Evolutionary conservation across 2,113 vertebrate genomes (phyloP).

Genomic region (Scatophagus argus): DNA sequence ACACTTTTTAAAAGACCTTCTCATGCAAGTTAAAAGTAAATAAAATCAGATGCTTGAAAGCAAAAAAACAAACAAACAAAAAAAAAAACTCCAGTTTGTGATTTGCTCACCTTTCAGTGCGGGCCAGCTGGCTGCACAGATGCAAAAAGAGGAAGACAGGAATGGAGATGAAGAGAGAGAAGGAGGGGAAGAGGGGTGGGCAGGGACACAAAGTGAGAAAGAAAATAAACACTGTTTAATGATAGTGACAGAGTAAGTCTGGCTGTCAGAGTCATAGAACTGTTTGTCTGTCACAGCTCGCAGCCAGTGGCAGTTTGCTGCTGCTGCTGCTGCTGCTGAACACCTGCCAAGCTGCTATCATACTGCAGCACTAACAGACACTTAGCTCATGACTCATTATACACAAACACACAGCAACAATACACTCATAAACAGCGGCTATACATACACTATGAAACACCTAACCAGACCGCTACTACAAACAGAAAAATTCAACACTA

Average conservation of each 20-base stretch:
- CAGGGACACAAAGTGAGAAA: slow-evolving; percentile 41
- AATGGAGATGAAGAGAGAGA: slow-evolving; percentile 6
- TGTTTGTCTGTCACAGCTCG: slow-evolving; percentile 55
- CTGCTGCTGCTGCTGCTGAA: slow-evolving; percentile 37
- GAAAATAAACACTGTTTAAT: slow-evolving; percentile 54
- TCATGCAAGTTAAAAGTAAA: not conserved
- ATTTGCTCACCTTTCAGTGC: slow-evolving; percentile 77
- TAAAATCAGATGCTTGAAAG: not conserved
- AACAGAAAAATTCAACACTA: slow-evolving; percentile 5
- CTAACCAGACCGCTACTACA: not conserved
- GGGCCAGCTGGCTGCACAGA: slow-evolving; percentile 75
- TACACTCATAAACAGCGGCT: not conserved
- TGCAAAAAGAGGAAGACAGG: slow-evolving; percentile 24
- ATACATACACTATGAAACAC: not conserved
- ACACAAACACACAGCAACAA: slow-evolving; percentile 14
- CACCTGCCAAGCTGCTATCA: slow-evolving; percentile 50
- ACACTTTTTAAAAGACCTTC: not conserved
- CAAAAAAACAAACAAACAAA: too few species aligned
- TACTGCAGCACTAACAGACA: slow-evolving; percentile 46
- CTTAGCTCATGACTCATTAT: slow-evolving; percentile 33
- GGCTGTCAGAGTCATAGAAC: slow-evolving; percentile 47
- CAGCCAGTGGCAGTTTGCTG: slow-evolving; percentile 25
- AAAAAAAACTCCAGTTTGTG: not conserved
- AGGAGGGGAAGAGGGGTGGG: not conserved
- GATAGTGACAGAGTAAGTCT: slow-evolving; percentile 48